These are phyloP conservation scores for Acromyrmex charruanus DNA, from an alignment of 1,140 invertebrate species.

Conservation along the genomic window DNA sequence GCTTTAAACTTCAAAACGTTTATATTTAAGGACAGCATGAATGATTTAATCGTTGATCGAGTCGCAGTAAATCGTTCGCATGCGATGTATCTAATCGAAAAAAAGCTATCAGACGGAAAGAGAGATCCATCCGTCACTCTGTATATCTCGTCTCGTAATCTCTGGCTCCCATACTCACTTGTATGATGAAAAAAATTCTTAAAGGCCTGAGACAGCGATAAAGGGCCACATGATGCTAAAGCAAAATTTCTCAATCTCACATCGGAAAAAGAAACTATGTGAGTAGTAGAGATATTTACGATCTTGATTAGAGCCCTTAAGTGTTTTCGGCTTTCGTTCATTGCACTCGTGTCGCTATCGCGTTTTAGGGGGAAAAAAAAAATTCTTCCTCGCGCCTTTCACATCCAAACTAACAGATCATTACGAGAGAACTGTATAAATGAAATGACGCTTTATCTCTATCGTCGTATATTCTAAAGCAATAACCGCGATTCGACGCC, in stretches of 20 bases:
- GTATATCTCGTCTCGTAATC: constrained; percentile 56
- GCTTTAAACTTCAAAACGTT: background rate
- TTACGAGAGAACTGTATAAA: constrained; percentile 24
- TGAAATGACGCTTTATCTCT: constrained; percentile 44
- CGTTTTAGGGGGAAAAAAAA: background rate
- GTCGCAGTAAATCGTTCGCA: background rate
- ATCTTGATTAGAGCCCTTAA: constrained; percentile 62
- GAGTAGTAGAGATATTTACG: constrained; percentile 63
- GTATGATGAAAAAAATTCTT: constrained; percentile 30
- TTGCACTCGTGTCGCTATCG: constrained; percentile 42
- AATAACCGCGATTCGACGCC: constrained; percentile 11
- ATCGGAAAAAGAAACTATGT: background rate
- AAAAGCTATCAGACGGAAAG: background rate
- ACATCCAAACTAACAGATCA: constrained; percentile 35
- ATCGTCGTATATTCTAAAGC: background rate
- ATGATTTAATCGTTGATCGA: constrained; percentile 20
- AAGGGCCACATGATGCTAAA: background rate
- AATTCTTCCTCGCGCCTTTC: constrained; percentile 16
- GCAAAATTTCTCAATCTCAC: constrained; percentile 69
- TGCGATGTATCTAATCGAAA: constrained; percentile 31
- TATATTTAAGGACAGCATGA: constrained; percentile 5
- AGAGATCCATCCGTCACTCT: constrained; percentile 50
- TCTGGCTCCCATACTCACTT: background rate
- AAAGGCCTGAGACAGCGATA: constrained; percentile 49
- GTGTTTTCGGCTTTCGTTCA: constrained; percentile 36